Evolutionary conservation across 2,113 vertebrate species (phyloP), one percentile per base, ranked within the genome.

Genomic region (Mustela lutreola): DNA sequence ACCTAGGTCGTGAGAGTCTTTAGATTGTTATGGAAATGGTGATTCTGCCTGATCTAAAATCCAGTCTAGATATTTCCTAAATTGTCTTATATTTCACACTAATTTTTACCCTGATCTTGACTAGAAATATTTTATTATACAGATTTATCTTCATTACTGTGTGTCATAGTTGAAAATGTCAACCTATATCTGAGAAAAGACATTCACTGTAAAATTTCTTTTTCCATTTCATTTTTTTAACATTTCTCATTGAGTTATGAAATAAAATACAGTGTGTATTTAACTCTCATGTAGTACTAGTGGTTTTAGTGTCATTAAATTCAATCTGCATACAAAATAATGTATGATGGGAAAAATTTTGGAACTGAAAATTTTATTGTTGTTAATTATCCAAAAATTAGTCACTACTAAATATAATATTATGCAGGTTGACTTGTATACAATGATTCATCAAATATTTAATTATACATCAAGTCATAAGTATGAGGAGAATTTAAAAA

Each of bases 141-240:
- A 26, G 9, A 86, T 45, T 62, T 71, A 50, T 92, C 24, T 50
- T 71, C 24, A 56, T 48, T 92, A 71, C 7, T 86, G 1, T 67
- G 28, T 33, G 18, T 62, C 36, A 60, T 39, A 50, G 11, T 70
- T 71, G 18, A 62, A 91, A 95, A 79, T 70, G 11, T 33, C 53
- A 62, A 79, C 4, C 5, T 78, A n/a, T 75, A 90, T 31, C 22
- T 48, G 11, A 50, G 4, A 50, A 80, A 78, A 85, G 9, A 58
- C 4, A 60, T 85, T 50, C 39, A 79, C 8, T 48, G 2, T 75
- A 65, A 60, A 90, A 67, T 48, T 9, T 56, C 26, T 90, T 95
- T 89, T 84, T 26, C 21, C 67, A 70, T 82, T 94, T 63, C 48
- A 94, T 95, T 75, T 36, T 36, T 36, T 75, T 65, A 78, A 58